A percentile compares a stretch with the other conserved stretches of the same genome.
phyloP scores from a whole-genome alignment of 2,797 vertebrate species.

The Epinephelus coioides region DNA sequence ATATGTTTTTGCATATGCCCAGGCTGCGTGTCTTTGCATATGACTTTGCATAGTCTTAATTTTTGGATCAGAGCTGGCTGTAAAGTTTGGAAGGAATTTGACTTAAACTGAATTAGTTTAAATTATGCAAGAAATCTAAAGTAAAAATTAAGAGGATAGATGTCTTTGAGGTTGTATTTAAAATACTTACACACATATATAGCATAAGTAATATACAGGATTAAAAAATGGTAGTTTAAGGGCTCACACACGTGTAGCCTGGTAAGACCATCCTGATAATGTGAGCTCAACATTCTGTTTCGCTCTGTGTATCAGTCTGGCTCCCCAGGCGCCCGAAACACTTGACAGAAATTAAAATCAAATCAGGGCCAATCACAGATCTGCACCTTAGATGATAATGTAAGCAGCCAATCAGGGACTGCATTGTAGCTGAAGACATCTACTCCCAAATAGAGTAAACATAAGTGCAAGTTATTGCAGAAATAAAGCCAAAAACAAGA shows the following conservation, averaged over 20 bases:
- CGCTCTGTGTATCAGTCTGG: too few species aligned
- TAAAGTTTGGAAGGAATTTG: not conserved
- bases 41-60: not conserved
- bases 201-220: not conserved
- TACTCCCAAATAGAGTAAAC: too few species aligned
- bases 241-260: not conserved
- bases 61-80: constrained; percentile 1
- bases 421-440: too few species aligned
- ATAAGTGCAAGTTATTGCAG: too few species aligned
- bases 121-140: not conserved
- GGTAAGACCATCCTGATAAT: too few species aligned
- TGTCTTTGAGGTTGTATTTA: not conserved
- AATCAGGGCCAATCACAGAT: too few species aligned
- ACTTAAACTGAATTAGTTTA: not conserved
- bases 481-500: too few species aligned
- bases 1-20: constrained; percentile 45
- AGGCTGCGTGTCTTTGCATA: not conserved
- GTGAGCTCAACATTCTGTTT: too few species aligned
- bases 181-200: not conserved
- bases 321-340: too few species aligned
- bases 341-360: too few species aligned
- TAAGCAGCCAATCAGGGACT: too few species aligned
- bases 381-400: too few species aligned
- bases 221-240: not conserved
- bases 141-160: not conserved